Evolutionary conservation across 2,797 vertebrate genomes (phyloP).

Genomic region (Megaceryle alcyon): DNA sequence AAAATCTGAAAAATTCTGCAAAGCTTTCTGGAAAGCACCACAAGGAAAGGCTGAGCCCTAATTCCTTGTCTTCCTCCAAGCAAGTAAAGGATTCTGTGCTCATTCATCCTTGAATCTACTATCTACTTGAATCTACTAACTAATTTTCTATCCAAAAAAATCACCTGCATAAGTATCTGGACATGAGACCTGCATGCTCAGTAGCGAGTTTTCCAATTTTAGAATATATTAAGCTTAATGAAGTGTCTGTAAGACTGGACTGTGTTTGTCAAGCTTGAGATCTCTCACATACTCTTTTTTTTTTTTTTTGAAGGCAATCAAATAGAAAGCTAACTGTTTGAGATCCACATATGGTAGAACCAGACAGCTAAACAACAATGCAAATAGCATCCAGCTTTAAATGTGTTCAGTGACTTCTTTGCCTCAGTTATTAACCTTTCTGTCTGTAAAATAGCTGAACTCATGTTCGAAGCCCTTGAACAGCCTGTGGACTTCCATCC

Average conservation of each 20-base stretch:
- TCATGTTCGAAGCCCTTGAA: slow-evolving; percentile 82
- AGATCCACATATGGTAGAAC: background rate
- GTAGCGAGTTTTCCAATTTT: background rate
- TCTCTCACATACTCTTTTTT: background rate
- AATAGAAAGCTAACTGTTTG: background rate
- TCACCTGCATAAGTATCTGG: background rate
- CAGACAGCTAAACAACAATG: background rate
- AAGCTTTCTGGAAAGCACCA: background rate
- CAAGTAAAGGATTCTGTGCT: background rate
- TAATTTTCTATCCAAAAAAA: background rate
- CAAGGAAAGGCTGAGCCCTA: background rate
- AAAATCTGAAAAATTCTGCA: background rate
- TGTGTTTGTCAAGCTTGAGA: background rate
- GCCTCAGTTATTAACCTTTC: slow-evolving; percentile 78
- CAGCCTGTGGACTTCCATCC: slow-evolving; percentile 78
- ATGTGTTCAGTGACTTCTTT: background rate
- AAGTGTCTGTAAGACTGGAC: background rate
- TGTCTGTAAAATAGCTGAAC: slow-evolving; percentile 85
- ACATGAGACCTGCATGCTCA: background rate
- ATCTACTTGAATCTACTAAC: background rate
- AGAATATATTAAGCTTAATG: background rate
- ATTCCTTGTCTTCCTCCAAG: background rate
- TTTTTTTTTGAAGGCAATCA: fast-evolving
- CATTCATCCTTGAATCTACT: background rate
- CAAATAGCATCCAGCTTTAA: background rate